Conservation (phyloP, 1,140 invertebrate species). For the Drosophila parabipectinata region DNA sequence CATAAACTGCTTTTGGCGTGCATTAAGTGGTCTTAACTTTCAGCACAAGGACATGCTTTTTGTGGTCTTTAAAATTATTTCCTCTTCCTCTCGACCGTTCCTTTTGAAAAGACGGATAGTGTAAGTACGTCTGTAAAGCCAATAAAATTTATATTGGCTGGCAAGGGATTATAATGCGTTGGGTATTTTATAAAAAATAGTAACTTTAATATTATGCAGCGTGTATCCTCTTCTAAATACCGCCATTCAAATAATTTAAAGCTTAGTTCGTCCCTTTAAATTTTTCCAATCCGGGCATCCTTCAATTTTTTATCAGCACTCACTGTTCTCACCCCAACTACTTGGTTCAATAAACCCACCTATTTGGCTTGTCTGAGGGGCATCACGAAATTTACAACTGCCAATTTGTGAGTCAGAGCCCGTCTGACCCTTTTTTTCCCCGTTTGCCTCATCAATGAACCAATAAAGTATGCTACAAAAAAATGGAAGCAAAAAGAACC, state of each 20-base stretch:
- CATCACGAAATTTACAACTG: conserved; percentile 40
- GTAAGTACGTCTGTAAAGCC: conserved; percentile 44
- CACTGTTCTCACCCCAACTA: conserved; percentile 12
- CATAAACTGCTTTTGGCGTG: conserved; percentile 76
- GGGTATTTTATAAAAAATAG: conserved; percentile 30
- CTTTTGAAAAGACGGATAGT: conserved; percentile 2
- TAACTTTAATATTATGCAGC: background rate
- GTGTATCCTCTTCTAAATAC: background rate
- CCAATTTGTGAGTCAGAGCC: conserved; percentile 37
- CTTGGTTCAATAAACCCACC: conserved; percentile 21
- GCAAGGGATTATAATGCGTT: conserved; percentile 33
- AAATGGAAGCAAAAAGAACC: conserved; percentile 18
- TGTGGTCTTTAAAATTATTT: conserved; percentile 74
- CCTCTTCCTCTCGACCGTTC: conserved; percentile 1
- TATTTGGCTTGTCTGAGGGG: conserved; percentile 27
- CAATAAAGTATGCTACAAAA: conserved; percentile 25
- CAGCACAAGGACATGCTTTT: conserved; percentile 74
- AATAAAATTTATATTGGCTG: conserved; percentile 67
- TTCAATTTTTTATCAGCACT: conserved; percentile 1
- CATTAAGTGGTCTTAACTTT: conserved; percentile 78
- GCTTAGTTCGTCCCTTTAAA: background rate
- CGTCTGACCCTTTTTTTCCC: conserved; percentile 35
- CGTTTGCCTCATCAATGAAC: conserved; percentile 37
- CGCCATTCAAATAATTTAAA: background rate
- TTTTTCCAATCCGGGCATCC: background rate